Percentiles rank a stretch among this genome's conserved stretches.
phyloP scores from a whole-genome alignment of 2,888 invertebrate genomes.

The Drosophila hamatofila region DNA sequence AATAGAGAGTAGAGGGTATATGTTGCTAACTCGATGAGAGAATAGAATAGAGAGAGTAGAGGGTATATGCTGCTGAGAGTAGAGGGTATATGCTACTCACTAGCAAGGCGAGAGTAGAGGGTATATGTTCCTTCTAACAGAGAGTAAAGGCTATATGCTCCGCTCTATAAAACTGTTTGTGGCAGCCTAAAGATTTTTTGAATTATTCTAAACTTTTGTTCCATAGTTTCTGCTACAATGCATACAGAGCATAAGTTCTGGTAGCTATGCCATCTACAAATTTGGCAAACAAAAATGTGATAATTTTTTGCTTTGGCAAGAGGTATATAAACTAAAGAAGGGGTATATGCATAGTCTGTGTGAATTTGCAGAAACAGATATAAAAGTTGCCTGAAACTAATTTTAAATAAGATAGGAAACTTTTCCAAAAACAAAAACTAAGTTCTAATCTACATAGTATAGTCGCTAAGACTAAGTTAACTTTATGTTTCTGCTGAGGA shows the following conservation, averaged over 20 bases:
- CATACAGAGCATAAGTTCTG: neutral
- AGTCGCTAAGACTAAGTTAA: neutral
- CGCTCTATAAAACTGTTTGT: neutral
- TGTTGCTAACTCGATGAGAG: too few relatives aligned
- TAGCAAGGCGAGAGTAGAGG: too few relatives aligned
- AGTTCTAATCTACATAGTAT: neutral
- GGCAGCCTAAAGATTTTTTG: neutral
- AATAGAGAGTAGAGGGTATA: too few relatives aligned
- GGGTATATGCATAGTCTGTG: neutral
- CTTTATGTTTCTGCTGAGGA: neutral
- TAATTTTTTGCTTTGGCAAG: neutral
- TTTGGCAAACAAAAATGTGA: neutral
- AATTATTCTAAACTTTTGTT: neutral
- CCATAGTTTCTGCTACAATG: neutral
- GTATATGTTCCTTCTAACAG: too few relatives aligned
- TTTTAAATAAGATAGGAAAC: neutral
- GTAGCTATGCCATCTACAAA: neutral
- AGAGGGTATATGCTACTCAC: neutral
- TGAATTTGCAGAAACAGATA: neutral
- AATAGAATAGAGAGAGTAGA: neutral
- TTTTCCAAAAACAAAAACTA: neutral
- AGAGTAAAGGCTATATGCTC: too few relatives aligned
- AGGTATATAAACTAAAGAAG: too few relatives aligned
- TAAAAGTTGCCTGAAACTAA: neutral
- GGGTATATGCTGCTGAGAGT: too few relatives aligned